These are phyloP conservation scores for Myanophis thanlyinensis DNA, from an alignment of 2,113 vertebrate genomes.

Conservation along the genomic window DNA sequence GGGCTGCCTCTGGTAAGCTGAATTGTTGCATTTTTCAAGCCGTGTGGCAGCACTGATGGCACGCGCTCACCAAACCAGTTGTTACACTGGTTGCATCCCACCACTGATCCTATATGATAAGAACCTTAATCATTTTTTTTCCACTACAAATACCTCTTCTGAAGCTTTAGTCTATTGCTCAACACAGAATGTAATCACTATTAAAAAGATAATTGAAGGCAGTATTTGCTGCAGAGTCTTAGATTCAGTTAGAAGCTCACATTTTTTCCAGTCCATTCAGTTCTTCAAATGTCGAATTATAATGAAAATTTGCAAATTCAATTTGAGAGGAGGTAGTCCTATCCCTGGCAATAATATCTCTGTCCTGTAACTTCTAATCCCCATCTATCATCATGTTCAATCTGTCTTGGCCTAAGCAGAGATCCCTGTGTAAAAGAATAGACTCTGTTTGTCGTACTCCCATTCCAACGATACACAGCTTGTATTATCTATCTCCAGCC, in stretches of 20 bases:
- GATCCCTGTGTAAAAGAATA: background rate
- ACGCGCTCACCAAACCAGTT: too few relatives aligned
- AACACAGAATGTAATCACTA: background rate
- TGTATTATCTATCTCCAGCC: conserved; percentile 53
- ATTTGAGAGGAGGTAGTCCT: background rate
- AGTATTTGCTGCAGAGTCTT: background rate
- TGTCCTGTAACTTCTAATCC: background rate
- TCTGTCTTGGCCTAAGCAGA: background rate
- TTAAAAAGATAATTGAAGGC: background rate
- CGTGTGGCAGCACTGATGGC: too few relatives aligned
- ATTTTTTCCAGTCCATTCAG: background rate
- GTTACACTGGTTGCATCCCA: too few relatives aligned
- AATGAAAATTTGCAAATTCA: background rate
- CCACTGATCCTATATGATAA: too few relatives aligned
- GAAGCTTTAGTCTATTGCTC: background rate
- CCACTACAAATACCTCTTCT: background rate
- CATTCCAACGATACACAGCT: background rate
- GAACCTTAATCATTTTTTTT: background rate
- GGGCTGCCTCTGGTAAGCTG: too few relatives aligned
- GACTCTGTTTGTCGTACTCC: background rate
- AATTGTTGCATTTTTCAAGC: too few relatives aligned
- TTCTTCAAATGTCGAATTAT: background rate
- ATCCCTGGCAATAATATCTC: background rate
- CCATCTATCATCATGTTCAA: background rate
- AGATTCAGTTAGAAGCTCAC: background rate